These are phyloP conservation scores for Paradoxurus hermaphroditus DNA, from an alignment of 2,113 vertebrate genomes.

Conservation along the genomic window DNA sequence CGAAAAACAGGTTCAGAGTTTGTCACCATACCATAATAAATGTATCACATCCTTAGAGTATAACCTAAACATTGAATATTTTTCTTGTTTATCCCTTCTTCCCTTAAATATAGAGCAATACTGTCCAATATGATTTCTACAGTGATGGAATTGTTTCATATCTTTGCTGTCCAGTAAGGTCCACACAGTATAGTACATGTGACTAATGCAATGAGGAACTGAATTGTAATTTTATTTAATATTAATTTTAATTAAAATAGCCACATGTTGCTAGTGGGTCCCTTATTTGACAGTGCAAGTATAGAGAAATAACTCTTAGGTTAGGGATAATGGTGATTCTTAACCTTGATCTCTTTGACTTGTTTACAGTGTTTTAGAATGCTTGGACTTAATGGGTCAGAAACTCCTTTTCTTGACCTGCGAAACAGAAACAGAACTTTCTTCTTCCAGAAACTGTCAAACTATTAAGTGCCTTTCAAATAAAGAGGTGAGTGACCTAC, in stretches of 20 bases:
- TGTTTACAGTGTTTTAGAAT: conserved; percentile 84
- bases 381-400: conserved; percentile 80
- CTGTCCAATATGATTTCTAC: background rate
- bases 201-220: background rate
- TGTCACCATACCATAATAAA: background rate
- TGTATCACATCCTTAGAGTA: background rate
- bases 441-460: conserved; percentile 79
- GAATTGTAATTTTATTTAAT: background rate
- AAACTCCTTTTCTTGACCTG: conserved; percentile 82
- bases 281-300: background rate
- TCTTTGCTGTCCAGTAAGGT: background rate
- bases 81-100: conserved; percentile 6
- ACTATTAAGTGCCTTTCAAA: conserved; percentile 82
- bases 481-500: conserved; percentile 85
- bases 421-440: conserved; percentile 61
- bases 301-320: background rate
- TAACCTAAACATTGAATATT: background rate
- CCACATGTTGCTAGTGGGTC: background rate
- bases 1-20: background rate
- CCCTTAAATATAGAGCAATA: background rate
- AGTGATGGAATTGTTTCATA: background rate
- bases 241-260: background rate
- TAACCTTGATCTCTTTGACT: background rate
- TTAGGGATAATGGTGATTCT: background rate
- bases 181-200: background rate